Evolutionary conservation across 23 tunicate genomes (phyloP), one percentile per base, ranked within the genome.

Genomic region (Halocynthia roretzi): DNA sequence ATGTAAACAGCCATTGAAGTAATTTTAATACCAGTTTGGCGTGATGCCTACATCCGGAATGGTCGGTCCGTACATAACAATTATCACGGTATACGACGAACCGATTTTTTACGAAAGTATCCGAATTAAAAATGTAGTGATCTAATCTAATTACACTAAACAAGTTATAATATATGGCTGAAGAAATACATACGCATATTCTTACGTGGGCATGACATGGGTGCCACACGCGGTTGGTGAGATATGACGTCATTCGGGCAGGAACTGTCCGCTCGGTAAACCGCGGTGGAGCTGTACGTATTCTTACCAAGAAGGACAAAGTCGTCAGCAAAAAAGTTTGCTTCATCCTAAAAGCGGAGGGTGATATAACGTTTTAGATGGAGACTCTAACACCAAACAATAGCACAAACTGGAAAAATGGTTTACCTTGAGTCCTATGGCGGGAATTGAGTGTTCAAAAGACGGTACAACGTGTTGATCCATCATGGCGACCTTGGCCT

Each of bases 391-490:
- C 12, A 67, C 2, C 20, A 67, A 2, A 19, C 22, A 22, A 78
- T 9, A 66, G 9, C 20, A 8, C 68, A 78, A 78, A 78, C 23
- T 10, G 9, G 72, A 56, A 21, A 80, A 22, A 81, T 14, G 51
- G 14, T 70, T 67, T 68, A 89, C 96, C 80, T 89, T 89, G 6
- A 70, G 66, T 21, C 75, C 83, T 6, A 89, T 84, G n/a, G 88
- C 50, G 49, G 88, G 82, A 11, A 84, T 80, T 49, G 82, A 67
- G 69, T 85, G 72, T 6, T 89, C 96, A 80, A 81, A 89, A 10
- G 96, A 84, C 21, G 96, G 96, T 6, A 89, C 96, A 50, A 87
- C 94, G 61, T 89, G 96, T 69, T 89, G 96, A 63, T 89, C 96
- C 54, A 84, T 75, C 77, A 84, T 76, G 31, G 65, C 83, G 17